Base-by-base conservation (phyloP, 35 echinoderm and acorn worm genomes). In the Amphiura filiformis region DNA sequence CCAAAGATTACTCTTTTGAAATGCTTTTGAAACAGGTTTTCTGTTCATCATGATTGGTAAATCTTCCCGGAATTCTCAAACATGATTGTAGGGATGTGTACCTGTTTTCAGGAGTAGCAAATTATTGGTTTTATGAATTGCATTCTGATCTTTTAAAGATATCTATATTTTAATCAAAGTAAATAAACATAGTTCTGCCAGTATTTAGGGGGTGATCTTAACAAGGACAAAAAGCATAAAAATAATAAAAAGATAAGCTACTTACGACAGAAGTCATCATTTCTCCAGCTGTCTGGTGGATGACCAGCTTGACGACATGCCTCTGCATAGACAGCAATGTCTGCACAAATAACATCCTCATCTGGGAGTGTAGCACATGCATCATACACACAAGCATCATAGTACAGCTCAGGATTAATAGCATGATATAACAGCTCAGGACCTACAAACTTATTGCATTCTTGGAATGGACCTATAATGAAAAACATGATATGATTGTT, bases 221-320 rank as follows among this genome's bases (percentile, higher is more conserved):
- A n/a, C n/a, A n/a, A n/a, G n/a, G n/a, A n/a, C n/a, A n/a, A n/a
- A n/a, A n/a, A n/a, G n/a, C n/a, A n/a, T n/a, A n/a, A n/a, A n/a
- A n/a, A n/a, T 17, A 78, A 78, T 0, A 78, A 22, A 31, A 78
- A 78, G 23, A 31, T n/a, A 78, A 78, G 23, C n/a, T 30, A 82
- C 92, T 94, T 86, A 94, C 92, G 87, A 86, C 92, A 94, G 41
- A 94, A 94, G 0, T 85, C 92, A 57, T 89, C 87, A 35, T 35
- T 84, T 35, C 92, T 83, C 92, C 92, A 94, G 0, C 41, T 36
- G 1, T 80, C 78, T 20, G 82, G 76, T 47, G 76, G 75, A 82
- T 61, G 65, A 36, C 87, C 87, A 18, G 18, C 14, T 22, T 86
- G 38, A 13, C 36, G 32, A 30, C 92, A 94, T 9, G 76, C 35